A percentile compares a stretch with the other conserved stretches of the same genome.
phyloP scores from a whole-genome alignment of 2,888 invertebrate species.

The Amiota mariae region DNA sequence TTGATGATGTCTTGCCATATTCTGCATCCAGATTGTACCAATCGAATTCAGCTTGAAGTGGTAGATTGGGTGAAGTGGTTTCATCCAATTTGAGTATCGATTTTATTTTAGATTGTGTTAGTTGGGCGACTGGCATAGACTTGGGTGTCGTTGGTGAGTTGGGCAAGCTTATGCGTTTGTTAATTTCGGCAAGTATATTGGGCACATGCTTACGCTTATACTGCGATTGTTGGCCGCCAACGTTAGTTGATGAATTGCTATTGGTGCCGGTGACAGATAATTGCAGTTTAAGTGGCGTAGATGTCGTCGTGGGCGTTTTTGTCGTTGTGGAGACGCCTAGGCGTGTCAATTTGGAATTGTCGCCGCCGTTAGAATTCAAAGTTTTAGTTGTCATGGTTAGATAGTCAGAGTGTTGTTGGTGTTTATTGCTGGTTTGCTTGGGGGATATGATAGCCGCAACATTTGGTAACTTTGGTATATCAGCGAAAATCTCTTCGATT shows the following conservation, averaged over 20 bases:
- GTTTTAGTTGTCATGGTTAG: slow-evolving; percentile 48
- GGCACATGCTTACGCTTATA: slow-evolving; percentile 70
- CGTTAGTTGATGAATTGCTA: slow-evolving; percentile 31
- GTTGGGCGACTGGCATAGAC: slow-evolving; percentile 41
- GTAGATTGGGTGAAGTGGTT: slow-evolving; percentile 54
- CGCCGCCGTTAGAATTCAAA: not conserved
- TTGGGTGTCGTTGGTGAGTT: slow-evolving; percentile 61
- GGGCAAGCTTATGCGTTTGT: slow-evolving; percentile 67
- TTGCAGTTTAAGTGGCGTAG: slow-evolving; percentile 49
- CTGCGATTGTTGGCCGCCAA: slow-evolving; percentile 46
- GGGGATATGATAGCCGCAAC: slow-evolving; percentile 84
- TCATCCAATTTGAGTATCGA: slow-evolving; percentile 47
- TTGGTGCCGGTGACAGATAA: slow-evolving; percentile 38
- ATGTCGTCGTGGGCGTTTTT: not conserved
- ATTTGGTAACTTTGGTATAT: slow-evolving; percentile 84
- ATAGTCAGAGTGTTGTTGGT: slow-evolving; percentile 40
- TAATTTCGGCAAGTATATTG: slow-evolving; percentile 71
- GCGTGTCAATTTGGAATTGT: not conserved
- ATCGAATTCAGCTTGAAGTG: slow-evolving; percentile 72
- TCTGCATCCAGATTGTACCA: slow-evolving; percentile 74
- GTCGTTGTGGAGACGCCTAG: slow-evolving; percentile 5
- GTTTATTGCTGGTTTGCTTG: slow-evolving; percentile 65
- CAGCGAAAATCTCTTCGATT: slow-evolving; percentile 74
- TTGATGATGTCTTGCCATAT: slow-evolving; percentile 62
- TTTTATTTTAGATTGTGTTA: slow-evolving; percentile 46